Base-by-base conservation (phyloP, 2,888 invertebrate genomes). In the Cenopis cana region DNA sequence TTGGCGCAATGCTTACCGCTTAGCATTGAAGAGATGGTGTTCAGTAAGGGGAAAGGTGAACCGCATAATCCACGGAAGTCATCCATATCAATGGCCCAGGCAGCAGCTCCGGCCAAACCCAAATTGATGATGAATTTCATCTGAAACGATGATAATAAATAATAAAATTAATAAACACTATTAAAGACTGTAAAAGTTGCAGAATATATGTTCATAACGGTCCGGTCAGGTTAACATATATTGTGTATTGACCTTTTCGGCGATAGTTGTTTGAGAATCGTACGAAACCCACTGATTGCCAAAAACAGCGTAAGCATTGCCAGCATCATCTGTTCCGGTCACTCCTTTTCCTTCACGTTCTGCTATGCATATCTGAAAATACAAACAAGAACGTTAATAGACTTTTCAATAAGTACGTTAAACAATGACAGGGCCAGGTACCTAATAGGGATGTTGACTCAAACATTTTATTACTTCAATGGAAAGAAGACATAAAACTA, bases 281-380 rank as follows among this genome's bases (percentile, higher is more conserved):
- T 95, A 97, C 6, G 96, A 96, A 74, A 97, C 94, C 97, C 97
- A 97, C 78, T 97, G 97, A 82, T 97, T 96, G 8, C 95, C 96
- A 62, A 94, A 94, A 10, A 95, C 94, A 1, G 95, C 93, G 78
- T 94, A 96, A 0, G 96, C 95, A 17, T 96, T 95, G 0, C 96
- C 96, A 38, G 94, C 94, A 60, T 93, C 93, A 78, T 96, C 96
- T 12, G 94, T 83, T 17, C 91, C 90, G 61, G 86, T 91, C 1
- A 79, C 76, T 88, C 95, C 95, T 75, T 89, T 90, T n/a, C 93
- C 92, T 74, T 94, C 94, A 50, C 94, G 94, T 76, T 95, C 89
- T 61, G 92, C 91, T 85, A 95, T 94, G 76, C 95, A 95, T 17
- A 95, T 94, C 94, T 94, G 74, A 36, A 80, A 80, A 72, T 33